Base-by-base conservation (phyloP, 2,888 invertebrate genomes). In the Andricus quercusramuli region DNA sequence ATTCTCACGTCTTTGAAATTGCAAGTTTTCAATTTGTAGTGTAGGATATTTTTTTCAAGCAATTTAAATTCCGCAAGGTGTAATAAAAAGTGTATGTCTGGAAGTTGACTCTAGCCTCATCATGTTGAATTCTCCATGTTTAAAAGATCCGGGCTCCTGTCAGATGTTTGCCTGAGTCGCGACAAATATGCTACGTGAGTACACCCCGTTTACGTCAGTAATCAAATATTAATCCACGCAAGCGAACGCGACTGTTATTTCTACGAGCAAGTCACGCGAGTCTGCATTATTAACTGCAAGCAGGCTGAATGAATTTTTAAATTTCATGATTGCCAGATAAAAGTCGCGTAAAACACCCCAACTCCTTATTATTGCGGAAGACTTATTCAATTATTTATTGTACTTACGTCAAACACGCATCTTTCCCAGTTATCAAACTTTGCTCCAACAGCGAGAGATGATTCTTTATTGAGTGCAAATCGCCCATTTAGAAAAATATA, bases 261-360 rank as follows among this genome's bases (percentile, higher is more conserved):
- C 70, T 82, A 78, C 82, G 79, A 80, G 82, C 82, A 79, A 85
- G 87, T 88, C 89, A 88, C 88, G 88, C 88, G 86, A 88, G 83
- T 79, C 83, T 88, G 85, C 84, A 88, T 88, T 86, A 88, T 89
- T 89, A 83, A 87, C 80, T 82, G 79, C 78, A 66, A 77, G 80
- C 80, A 78, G 78, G 83, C 76, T 82, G 82, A 79, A 88, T 86
- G 85, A 88, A 87, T 88, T 85, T 86, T 89, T 86, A 82, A 87
- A 86, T 85, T 86, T 87, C 85, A 88, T 85, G 85, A 86, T 82
- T 84, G 77, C 79, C 84, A 84, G 83, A 85, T 87, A 84, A 87
- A 85, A 86, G 85, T 86, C 80, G 80, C 84, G 82, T 84, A 82
- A 84, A 81, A 78, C 76, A 80, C 82, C 79, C 44, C 44, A 64